Evolutionary conservation across 1,140 invertebrate species (phyloP).

Genomic region (Eufriesea mexicana): DNA sequence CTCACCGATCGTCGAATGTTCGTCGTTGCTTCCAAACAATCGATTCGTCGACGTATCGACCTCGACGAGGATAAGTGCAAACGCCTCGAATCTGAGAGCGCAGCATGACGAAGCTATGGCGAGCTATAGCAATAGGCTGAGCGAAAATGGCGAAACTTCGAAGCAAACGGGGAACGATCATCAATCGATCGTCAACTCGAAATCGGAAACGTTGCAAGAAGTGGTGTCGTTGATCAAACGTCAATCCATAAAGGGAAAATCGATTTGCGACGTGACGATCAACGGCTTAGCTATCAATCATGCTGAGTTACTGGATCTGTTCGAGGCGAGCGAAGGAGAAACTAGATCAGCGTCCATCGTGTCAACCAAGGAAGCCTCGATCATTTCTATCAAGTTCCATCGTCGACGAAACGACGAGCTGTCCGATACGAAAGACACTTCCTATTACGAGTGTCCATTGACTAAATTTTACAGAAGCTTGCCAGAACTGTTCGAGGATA

Average conservation of each 20-base stretch:
- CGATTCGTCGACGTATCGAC: neutral
- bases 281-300: neutral
- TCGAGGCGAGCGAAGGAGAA: neutral
- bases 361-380: neutral
- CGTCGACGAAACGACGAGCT: too few species aligned
- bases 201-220: neutral
- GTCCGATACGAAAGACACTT: neutral
- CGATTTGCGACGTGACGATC: neutral
- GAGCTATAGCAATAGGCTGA: neutral
- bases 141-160: neutral
- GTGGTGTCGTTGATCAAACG: too few species aligned
- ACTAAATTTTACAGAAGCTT: neutral
- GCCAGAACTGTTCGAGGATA: neutral
- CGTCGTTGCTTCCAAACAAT: neutral
- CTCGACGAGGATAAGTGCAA: neutral
- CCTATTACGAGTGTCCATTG: neutral
- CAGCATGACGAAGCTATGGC: neutral
- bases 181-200: too few species aligned
- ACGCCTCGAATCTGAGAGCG: neutral
- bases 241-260: neutral
- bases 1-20: neutral
- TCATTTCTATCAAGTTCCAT: constrained; percentile 8
- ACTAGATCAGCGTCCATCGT: neutral
- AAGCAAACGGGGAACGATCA: neutral
- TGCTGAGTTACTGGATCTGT: neutral